Conservation (phyloP, 2,888 invertebrate species). For the Troides oblongomaculatus region DNA sequence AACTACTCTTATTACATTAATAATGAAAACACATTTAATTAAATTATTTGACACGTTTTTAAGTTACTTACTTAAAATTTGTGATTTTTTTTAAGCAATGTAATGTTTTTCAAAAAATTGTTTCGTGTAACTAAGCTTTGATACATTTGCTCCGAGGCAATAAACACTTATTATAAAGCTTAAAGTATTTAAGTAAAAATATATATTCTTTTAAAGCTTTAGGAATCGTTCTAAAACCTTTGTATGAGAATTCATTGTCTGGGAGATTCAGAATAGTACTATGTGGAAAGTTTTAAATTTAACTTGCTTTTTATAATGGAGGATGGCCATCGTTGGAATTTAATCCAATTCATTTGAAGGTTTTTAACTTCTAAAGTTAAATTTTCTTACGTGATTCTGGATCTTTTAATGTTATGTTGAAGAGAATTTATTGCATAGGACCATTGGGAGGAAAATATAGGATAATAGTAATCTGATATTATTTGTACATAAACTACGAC, state of each 20-base stretch:
- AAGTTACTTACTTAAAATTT: neutral
- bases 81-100: neutral
- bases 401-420: neutral
- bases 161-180: neutral
- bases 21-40: too few species aligned
- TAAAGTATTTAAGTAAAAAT: neutral
- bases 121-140: too few species aligned
- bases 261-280: slow-evolving; percentile 19
- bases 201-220: slow-evolving; percentile 14
- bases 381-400: neutral
- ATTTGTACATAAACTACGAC: too few species aligned
- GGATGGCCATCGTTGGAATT: slow-evolving; percentile 19
- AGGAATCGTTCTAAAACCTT: slow-evolving; percentile 17
- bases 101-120: neutral
- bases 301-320: slow-evolving; percentile 24
- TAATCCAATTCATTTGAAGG: slow-evolving; percentile 14
- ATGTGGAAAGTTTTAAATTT: slow-evolving; percentile 23
- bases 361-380: slow-evolving; percentile 16
- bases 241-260: slow-evolving; percentile 27
- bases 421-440: too few species aligned
- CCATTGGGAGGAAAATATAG: too few species aligned
- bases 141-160: neutral
- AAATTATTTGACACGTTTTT: too few species aligned
- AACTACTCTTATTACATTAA: neutral
- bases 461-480: too few species aligned